Evolutionary conservation across 2,888 invertebrate species (phyloP).

Genomic region (Metallyticus violacea): DNA sequence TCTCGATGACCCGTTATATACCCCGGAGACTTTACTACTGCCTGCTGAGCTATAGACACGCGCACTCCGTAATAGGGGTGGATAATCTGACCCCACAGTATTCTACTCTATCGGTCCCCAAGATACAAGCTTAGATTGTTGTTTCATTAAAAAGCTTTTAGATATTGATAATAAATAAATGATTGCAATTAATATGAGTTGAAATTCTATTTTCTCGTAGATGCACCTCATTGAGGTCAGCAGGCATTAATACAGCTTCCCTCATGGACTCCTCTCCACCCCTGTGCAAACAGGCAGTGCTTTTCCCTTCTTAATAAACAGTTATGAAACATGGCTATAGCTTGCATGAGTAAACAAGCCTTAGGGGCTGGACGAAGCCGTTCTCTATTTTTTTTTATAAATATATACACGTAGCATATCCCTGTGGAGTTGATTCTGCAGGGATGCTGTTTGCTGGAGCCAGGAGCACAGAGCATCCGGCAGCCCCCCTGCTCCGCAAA

Average conservation of each 20-base stretch:
- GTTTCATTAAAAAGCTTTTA: too few relatives aligned
- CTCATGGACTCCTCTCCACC: not conserved
- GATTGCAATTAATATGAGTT: not conserved
- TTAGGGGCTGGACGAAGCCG: not conserved
- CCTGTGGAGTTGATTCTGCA: not conserved
- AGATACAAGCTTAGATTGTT: too few relatives aligned
- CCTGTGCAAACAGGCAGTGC: conserved; percentile 5
- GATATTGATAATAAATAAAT: too few relatives aligned
- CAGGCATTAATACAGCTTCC: conserved; percentile 1
- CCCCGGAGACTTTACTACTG: too few relatives aligned
- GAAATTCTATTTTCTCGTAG: not conserved
- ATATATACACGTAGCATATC: not conserved
- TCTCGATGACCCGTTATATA: too few relatives aligned
- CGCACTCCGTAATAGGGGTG: too few relatives aligned
- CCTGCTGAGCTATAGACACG: too few relatives aligned
- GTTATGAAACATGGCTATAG: conserved; percentile 26
- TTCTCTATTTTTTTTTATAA: not conserved
- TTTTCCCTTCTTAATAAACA: conserved; percentile 30
- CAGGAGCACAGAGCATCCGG: not conserved
- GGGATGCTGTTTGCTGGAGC: not conserved
- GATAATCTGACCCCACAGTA: too few relatives aligned
- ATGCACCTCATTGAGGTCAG: conserved; percentile 3
- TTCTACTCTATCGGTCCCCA: too few relatives aligned
- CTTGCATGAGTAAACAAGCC: conserved; percentile 23
- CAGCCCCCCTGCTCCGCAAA: not conserved